Evolutionary conservation across 2,113 vertebrate species (phyloP).

Genomic region (Lonchura striata): DNA sequence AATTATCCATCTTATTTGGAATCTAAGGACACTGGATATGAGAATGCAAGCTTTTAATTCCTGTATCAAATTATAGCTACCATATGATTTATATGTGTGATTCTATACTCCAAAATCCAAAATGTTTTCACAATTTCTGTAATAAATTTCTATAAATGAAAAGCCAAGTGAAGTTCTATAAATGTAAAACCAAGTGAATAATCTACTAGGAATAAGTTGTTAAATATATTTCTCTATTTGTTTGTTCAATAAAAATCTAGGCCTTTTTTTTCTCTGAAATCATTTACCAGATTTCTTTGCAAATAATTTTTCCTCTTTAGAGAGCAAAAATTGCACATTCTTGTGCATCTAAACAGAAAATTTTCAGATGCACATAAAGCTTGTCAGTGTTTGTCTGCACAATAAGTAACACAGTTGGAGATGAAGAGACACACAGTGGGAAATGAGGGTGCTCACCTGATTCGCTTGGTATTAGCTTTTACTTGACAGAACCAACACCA

Average conservation of each 20-base stretch:
- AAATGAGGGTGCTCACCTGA: slow-evolving; percentile 29
- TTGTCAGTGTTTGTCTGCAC: slow-evolving; percentile 7
- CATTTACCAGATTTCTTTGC: neutral
- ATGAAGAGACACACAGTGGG: neutral
- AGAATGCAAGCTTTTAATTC: neutral
- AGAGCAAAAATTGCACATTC: neutral
- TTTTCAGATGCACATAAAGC: neutral
- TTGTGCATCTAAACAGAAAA: neutral
- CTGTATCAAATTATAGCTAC: neutral
- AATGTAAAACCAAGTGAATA: neutral
- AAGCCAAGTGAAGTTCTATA: neutral
- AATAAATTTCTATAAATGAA: neutral
- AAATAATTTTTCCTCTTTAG: neutral
- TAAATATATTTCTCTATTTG: neutral
- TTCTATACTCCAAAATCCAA: neutral
- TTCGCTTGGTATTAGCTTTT: neutral
- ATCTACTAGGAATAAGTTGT: neutral
- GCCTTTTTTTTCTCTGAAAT: neutral
- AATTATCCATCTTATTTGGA: neutral
- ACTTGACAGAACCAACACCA: neutral
- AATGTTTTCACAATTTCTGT: neutral
- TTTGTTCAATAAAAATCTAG: neutral
- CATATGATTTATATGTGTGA: neutral
- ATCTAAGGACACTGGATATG: neutral
- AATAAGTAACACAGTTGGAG: neutral